These are phyloP conservation scores for Lysiphlebus fabarum DNA, from an alignment of 1,140 invertebrate genomes.

Conservation along the genomic window DNA sequence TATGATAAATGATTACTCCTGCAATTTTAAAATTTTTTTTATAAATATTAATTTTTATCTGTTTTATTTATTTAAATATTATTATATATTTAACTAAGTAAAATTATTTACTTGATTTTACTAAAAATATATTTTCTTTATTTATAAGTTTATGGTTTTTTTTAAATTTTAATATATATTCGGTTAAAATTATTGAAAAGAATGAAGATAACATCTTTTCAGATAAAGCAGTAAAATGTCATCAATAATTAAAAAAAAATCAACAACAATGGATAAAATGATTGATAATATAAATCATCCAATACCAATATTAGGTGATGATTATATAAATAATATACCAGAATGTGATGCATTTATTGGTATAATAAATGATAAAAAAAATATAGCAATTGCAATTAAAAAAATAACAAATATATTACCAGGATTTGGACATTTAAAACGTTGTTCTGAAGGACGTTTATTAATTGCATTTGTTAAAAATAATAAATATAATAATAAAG, in stretches of 20 bases:
- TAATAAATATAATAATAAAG: not conserved
- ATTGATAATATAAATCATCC: constrained; percentile 35
- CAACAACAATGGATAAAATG: constrained; percentile 12
- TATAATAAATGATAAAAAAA: constrained; percentile 59
- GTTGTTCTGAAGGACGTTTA: constrained; percentile 63
- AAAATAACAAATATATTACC: constrained; percentile 57
- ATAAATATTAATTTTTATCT: too few relatives aligned
- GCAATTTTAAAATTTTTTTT: not conserved
- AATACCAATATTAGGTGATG: constrained; percentile 55
- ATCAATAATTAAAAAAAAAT: constrained; percentile 15
- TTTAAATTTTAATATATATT: not conserved
- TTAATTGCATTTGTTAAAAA: constrained; percentile 55
- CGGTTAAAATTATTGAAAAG: constrained; percentile 18
- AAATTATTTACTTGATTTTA: too few relatives aligned
- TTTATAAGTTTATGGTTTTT: constrained; percentile 7
- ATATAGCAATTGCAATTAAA: constrained; percentile 65
- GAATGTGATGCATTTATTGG: constrained; percentile 61
- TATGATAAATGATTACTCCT: constrained; percentile 42
- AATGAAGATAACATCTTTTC: constrained; percentile 38
- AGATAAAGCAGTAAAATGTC: constrained; percentile 28
- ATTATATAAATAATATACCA: constrained; percentile 54
- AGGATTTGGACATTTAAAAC: constrained; percentile 69
- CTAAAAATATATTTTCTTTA: not conserved
- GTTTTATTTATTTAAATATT: too few relatives aligned
- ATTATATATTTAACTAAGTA: too few relatives aligned